These are phyloP conservation scores for Druceiella hillmani DNA, from an alignment of 2,888 invertebrate species.

Conservation along the genomic window DNA sequence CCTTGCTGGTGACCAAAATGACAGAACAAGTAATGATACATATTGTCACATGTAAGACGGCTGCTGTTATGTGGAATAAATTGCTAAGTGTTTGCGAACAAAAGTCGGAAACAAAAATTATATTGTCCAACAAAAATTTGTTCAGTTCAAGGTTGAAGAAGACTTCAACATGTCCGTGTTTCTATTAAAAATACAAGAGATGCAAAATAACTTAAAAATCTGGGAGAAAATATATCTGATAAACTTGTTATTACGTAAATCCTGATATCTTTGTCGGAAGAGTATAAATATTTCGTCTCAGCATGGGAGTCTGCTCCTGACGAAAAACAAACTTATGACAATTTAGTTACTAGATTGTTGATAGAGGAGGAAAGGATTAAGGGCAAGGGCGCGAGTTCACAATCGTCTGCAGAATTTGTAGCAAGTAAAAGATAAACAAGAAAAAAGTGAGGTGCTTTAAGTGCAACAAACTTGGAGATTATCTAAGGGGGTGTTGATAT, in stretches of 20 bases:
- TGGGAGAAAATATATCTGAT: constrained; percentile 25
- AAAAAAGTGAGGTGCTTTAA: too few species aligned
- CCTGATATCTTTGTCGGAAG: constrained; percentile 27
- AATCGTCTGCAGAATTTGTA: too few species aligned
- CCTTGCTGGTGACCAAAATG: constrained; percentile 25
- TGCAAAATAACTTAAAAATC: constrained; percentile 25
- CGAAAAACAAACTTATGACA: constrained; percentile 12
- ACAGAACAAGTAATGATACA: constrained; percentile 26
- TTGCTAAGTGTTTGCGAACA: constrained; percentile 28
- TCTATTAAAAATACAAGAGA: constrained; percentile 26
- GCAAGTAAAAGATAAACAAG: too few species aligned
- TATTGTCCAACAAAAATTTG: constrained; percentile 29
- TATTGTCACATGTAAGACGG: constrained; percentile 24
- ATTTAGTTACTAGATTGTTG: constrained; percentile 11
- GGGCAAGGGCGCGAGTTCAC: too few species aligned
- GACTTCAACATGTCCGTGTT: constrained; percentile 25
- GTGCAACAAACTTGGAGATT: too few species aligned
- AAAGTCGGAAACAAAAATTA: constrained; percentile 28
- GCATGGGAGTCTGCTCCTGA: constrained; percentile 24
- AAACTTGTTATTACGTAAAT: constrained; percentile 29
- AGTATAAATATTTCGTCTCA: constrained; percentile 30
- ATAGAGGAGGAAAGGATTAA: constrained; percentile 8
- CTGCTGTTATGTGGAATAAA: constrained; percentile 28
- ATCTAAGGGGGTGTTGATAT: too few species aligned
- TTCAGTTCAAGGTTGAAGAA: constrained; percentile 25